phyloP scores from a whole-genome alignment of 2,888 invertebrate species.

The Stramonita haemastoma region DNA sequence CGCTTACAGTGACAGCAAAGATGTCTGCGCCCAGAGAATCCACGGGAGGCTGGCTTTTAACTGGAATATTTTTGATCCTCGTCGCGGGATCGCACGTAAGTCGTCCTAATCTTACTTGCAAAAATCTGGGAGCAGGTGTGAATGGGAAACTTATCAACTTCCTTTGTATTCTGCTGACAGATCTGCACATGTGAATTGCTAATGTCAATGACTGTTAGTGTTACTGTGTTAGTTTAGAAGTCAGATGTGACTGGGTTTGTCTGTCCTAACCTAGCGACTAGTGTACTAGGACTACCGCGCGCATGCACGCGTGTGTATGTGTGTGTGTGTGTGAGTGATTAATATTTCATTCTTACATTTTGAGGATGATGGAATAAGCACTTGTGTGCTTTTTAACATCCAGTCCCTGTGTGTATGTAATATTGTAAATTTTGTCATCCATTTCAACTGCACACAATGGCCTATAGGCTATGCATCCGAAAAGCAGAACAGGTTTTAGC shows the following conservation, averaged over 20 bases:
- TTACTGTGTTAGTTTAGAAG: too few species aligned
- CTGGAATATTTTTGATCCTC: slow-evolving; percentile 35
- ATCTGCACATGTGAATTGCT: background rate
- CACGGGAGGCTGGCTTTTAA: slow-evolving; percentile 33
- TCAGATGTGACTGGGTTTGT: background rate
- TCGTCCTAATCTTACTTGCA: background rate
- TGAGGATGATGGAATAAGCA: too few species aligned
- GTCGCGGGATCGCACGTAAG: slow-evolving; percentile 37
- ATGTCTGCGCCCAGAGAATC: slow-evolving; percentile 63
- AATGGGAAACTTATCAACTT: background rate
- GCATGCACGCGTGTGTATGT: background rate
- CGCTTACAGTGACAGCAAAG: slow-evolving; percentile 46
- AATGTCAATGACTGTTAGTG: too few species aligned
- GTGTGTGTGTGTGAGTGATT: background rate
- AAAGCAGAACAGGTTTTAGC: too few species aligned
- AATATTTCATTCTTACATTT: too few species aligned
- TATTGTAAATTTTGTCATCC: too few species aligned
- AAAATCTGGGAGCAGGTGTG: slow-evolving; percentile 19
- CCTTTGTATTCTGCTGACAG: background rate
- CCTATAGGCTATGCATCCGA: too few species aligned
- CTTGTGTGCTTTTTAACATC: too few species aligned
- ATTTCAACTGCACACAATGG: too few species aligned
- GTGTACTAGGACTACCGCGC: background rate
- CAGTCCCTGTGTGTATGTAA: too few species aligned
- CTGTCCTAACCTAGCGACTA: background rate